Conservation (phyloP, 2,113 vertebrate genomes). For the Rhinopithecus roxellana region DNA sequence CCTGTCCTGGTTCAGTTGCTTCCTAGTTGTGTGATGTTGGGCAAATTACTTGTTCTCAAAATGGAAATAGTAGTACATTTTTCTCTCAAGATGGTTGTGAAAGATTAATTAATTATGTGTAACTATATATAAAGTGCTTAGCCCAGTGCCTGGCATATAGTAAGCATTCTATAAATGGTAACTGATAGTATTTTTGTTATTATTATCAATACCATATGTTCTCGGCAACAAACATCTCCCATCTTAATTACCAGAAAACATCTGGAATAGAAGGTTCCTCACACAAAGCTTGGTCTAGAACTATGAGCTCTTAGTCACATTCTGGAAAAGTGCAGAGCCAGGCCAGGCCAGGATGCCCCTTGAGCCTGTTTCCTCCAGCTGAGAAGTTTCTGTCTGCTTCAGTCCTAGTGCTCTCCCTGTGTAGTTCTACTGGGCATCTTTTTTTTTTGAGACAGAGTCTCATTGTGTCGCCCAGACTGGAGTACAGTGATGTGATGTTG, state of each 20-base stretch:
- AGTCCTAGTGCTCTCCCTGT: not conserved
- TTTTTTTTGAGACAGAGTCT: not conserved
- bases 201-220: not conserved
- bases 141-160: not conserved
- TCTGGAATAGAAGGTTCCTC: not conserved
- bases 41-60: conserved; percentile 27
- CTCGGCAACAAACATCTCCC: not conserved
- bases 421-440: not conserved
- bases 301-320: not conserved
- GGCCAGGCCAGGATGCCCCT: not conserved
- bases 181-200: not conserved
- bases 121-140: not conserved
- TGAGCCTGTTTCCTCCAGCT: not conserved
- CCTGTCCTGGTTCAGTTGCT: not conserved
- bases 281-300: not conserved
- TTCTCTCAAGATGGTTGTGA: not conserved
- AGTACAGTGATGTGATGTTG: not conserved
- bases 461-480: not conserved
- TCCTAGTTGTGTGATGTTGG: not conserved
- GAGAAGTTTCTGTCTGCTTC: not conserved
- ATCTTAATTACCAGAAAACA: conserved; percentile 11
- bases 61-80: not conserved
- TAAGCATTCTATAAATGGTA: conserved; percentile 12
- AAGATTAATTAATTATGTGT: not conserved
- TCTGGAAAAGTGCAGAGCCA: not conserved